Evolutionary conservation across 30 jellyfish, hydroid and myxozoan genomes (phyloP), one percentile per base, ranked within the genome.

Genomic region (Hydractinia symbiolongicarpus): DNA sequence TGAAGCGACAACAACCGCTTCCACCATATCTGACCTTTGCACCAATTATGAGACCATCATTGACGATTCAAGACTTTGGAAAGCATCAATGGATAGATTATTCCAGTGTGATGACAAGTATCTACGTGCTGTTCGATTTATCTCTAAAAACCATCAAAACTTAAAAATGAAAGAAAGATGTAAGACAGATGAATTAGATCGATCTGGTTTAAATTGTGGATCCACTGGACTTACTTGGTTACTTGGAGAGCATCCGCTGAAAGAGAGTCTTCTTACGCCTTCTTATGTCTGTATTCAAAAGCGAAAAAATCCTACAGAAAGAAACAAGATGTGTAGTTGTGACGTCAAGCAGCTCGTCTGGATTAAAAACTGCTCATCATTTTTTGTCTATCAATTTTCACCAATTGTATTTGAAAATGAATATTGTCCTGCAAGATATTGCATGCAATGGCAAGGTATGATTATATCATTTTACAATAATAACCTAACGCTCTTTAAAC

Each of bases 381-480:
- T 64, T 64, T 64, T 6, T 6, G 74, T 64, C 19, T 64, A 64
- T 13, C 9, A 64, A 64, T 13, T 64, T 44, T 64, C 74, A n/a
- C 74, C 74, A 13, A n/a, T 64, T n/a, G 74, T 64, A n/a, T 7
- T 51, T n/a, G 19, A 44, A 64, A 64, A 7, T 13, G 9, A 6
- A 7, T 64, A 64, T 13, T 64, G 74, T 64, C 74, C 74, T 64
- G 74, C 74, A n/a, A 64, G 74, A 64, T 64, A 64, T 64, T 64
- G 74, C 40, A n/a, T 64, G 74, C 52, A 64, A 13, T n/a, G 40
- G 74, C 74, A 64, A 64, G 74, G 74, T 64, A 6, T 64, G 74
- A n/a, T 6, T 64, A 6, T 13, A n/a, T 13, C 2, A 51, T n/a
- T 0, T 64, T 4, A 6, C 8, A n/a, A 6, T 6, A n/a, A 7